phyloP scores from a whole-genome alignment of 2,888 invertebrate species.

The Acleris laterana region DNA sequence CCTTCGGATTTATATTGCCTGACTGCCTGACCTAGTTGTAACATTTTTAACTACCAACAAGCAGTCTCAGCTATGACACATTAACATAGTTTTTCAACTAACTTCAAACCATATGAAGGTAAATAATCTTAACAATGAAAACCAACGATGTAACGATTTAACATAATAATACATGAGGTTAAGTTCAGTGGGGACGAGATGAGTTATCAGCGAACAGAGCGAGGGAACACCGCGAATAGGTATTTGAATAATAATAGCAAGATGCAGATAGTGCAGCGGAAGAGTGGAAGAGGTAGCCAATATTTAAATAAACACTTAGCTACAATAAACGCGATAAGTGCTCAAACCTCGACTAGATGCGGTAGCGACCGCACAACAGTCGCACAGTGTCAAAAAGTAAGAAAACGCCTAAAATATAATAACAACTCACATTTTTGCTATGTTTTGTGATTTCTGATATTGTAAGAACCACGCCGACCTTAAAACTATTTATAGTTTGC shows the following conservation, averaged over 20 bases:
- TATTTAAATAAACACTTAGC: slow-evolving; percentile 76
- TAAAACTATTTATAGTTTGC: too few species aligned
- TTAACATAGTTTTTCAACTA: neutral
- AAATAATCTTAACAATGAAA: slow-evolving; percentile 3
- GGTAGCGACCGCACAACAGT: slow-evolving; percentile 26
- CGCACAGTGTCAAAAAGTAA: neutral
- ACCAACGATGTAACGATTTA: slow-evolving; percentile 5
- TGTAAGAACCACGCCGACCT: too few species aligned
- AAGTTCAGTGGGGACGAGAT: slow-evolving; percentile 23
- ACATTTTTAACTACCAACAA: too few species aligned
- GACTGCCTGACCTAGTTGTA: too few species aligned
- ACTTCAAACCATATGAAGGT: neutral
- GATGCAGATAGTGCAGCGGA: slow-evolving; percentile 39
- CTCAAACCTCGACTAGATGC: slow-evolving; percentile 52
- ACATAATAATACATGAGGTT: slow-evolving; percentile 22
- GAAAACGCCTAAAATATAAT: too few species aligned
- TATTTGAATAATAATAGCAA: slow-evolving; percentile 36
- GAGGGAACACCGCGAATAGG: slow-evolving; percentile 20
- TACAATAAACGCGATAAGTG: slow-evolving; percentile 73
- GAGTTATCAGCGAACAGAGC: slow-evolving; percentile 30
- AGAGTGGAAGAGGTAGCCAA: slow-evolving; percentile 50
- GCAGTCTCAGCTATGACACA: too few species aligned
- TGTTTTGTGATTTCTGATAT: too few species aligned
- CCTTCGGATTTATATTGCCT: too few species aligned
- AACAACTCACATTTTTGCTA: too few species aligned